Evolutionary conservation across 1,140 invertebrate genomes (phyloP), one percentile per base, ranked within the genome.

Genomic region (Dendroctonus valens): DNA sequence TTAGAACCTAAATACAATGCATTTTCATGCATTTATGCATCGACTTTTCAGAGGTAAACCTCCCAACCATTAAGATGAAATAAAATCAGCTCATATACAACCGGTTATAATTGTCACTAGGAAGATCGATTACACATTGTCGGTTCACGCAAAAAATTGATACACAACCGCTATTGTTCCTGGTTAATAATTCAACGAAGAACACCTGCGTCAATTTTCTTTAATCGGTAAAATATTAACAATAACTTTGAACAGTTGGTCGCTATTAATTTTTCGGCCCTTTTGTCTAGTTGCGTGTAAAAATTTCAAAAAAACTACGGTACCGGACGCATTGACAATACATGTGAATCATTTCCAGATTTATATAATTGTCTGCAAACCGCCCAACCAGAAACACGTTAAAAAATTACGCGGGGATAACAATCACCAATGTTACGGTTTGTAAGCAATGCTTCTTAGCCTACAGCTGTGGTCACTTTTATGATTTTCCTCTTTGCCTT

Each of bases 281-380:
- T 51, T 53, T 58, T 57, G 62, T 65, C 37, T 65, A 42, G 38
- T 44, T 48, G 54, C 54, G 51, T 26, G 9, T 39, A 65, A 58
- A 59, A 11, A 54, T 9, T 53, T 59, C 37, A 39, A 49, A 62
- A 48, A 59, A 63, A 64, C 50, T 15, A 54, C 26, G n/a, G 12
- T 40, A 38, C 62, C 51, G 65, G 65, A 67, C 65, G 57, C 44
- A 42, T 49, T 67, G 65, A 67, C 65, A 67, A 67, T 65, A 65
- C 59, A 58, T 26, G 26, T 51, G 63, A 65, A 65, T 67, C 60
- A 50, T 67, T 67, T 67, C 53, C 65, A 67, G 65, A 67, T 67
- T 67, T 67, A 59, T 67, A 67, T 67, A 67, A 67, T 67, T 67
- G 65, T 67, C 46, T 53, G 65, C 37, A 11, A 50, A 59, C 42